Evolutionary conservation across 1,140 invertebrate species (phyloP).

Genomic region (Drosophila punjabiensis): DNA sequence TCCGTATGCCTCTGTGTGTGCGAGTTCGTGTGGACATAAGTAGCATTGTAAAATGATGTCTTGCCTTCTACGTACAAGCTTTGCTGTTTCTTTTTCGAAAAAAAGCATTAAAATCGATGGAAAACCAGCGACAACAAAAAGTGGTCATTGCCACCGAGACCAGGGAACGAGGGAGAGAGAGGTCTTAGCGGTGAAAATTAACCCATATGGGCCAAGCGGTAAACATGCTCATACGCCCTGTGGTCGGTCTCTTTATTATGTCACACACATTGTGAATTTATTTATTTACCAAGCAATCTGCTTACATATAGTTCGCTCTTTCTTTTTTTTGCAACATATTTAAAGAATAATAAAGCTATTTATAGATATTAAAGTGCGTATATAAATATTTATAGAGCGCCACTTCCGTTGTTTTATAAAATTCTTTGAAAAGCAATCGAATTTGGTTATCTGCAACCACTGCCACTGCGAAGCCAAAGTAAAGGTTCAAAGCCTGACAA

Average conservation of each 20-base stretch:
- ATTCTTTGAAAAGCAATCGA: conserved; percentile 11
- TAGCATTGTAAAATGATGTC: conserved; percentile 82
- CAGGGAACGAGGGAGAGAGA: conserved; percentile 10
- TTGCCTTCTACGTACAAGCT: conserved; percentile 81
- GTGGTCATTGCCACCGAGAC: conserved; percentile 42
- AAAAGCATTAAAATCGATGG: conserved; percentile 80
- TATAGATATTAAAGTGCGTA: conserved; percentile 7
- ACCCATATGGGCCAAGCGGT: conserved; percentile 30
- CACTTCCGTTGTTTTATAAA: conserved; percentile 19
- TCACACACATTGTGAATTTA: conserved; percentile 19
- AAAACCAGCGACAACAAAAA: conserved; percentile 53
- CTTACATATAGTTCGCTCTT: neutral
- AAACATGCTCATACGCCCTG: conserved; percentile 43
- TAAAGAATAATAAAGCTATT: conserved; percentile 16
- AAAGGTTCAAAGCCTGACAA: conserved; percentile 27
- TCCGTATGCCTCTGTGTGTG: neutral
- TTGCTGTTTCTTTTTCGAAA: conserved; percentile 40
- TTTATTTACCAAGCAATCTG: conserved; percentile 11
- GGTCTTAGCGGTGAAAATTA: conserved; percentile 35
- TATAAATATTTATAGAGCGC: conserved; percentile 18
- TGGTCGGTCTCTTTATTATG: conserved; percentile 36
- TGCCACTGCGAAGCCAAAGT: conserved; percentile 6
- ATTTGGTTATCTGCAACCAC: neutral
- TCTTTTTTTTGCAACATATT: conserved; percentile 34
- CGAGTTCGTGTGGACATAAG: conserved; percentile 64